Evolutionary conservation across 2,888 invertebrate genomes (phyloP).

Genomic region (Drosophila phalerata): DNA sequence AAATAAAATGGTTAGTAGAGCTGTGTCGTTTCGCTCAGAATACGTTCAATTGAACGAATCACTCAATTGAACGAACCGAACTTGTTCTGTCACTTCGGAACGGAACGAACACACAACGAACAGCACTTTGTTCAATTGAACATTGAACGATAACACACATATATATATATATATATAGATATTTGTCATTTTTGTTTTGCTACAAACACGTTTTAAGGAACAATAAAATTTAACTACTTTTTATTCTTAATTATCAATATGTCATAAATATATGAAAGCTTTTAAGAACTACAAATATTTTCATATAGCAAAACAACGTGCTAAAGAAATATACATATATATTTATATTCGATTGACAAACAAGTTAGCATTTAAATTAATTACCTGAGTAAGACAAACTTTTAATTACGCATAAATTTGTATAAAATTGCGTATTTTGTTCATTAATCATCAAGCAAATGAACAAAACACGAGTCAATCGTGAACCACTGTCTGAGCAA

Average conservation of each 20-base stretch:
- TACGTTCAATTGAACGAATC: constrained; percentile 19
- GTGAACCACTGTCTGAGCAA: neutral
- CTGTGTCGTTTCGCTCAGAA: constrained; percentile 20
- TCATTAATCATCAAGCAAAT: neutral
- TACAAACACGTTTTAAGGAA: neutral
- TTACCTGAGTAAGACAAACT: neutral
- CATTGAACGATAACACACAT: neutral
- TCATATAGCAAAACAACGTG: neutral
- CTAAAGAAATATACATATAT: neutral
- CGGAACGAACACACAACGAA: neutral
- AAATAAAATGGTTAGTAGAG: constrained; percentile 77
- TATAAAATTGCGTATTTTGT: neutral
- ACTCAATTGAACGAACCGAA: neutral
- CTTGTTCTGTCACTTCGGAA: neutral
- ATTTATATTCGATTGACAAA: neutral
- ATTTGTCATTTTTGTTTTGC: neutral
- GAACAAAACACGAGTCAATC: neutral
- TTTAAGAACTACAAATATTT: neutral
- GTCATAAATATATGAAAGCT: neutral
- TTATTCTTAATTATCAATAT: neutral
- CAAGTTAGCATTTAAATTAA: neutral
- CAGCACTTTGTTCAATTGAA: neutral
- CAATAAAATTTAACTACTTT: neutral
- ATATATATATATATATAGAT: no score
- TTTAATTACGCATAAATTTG: neutral